Evolutionary conservation across 1,140 invertebrate species (phyloP).

Genomic region (Apis mellifera): DNA sequence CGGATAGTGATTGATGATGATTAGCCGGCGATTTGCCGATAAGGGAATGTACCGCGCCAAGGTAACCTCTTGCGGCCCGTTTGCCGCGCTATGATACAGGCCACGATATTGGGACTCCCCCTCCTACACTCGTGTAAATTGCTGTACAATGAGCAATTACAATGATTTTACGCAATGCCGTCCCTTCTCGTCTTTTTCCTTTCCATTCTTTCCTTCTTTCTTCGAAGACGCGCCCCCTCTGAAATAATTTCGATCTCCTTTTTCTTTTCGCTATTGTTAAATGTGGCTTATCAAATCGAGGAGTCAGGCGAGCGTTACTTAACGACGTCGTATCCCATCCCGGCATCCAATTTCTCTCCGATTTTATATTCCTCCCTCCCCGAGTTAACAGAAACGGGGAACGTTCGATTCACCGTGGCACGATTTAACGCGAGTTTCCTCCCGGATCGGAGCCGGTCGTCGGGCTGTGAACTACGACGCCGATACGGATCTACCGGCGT

Average conservation of each 20-base stretch:
- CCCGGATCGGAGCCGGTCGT: neutral
- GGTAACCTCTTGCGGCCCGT: constrained; percentile 48
- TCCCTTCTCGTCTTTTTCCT: neutral
- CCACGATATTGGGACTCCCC: constrained; percentile 66
- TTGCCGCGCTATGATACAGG: constrained; percentile 69
- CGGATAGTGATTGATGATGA: constrained; percentile 80
- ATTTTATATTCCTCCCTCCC: constrained; percentile 47
- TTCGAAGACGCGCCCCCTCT: neutral
- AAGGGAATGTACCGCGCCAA: constrained; percentile 70
- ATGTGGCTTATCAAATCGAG: too few species aligned
- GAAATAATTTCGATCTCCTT: neutral
- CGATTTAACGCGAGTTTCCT: constrained; percentile 32
- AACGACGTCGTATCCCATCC: constrained; percentile 35
- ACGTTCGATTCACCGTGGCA: constrained; percentile 17
- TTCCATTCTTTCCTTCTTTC: neutral
- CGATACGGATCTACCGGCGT: constrained; percentile 59
- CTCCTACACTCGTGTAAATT: constrained; percentile 75
- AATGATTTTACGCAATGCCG: constrained; percentile 32
- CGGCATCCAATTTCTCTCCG: neutral
- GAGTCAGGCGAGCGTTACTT: constrained; percentile 37
- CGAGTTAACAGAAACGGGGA: constrained; percentile 5
- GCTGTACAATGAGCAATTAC: constrained; percentile 71
- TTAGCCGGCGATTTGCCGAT: constrained; percentile 79
- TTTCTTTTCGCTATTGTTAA: neutral
- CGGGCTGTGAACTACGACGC: constrained; percentile 26